phyloP scores from a whole-genome alignment of 2,888 invertebrate genomes.

The Mylabris sibirica region DNA sequence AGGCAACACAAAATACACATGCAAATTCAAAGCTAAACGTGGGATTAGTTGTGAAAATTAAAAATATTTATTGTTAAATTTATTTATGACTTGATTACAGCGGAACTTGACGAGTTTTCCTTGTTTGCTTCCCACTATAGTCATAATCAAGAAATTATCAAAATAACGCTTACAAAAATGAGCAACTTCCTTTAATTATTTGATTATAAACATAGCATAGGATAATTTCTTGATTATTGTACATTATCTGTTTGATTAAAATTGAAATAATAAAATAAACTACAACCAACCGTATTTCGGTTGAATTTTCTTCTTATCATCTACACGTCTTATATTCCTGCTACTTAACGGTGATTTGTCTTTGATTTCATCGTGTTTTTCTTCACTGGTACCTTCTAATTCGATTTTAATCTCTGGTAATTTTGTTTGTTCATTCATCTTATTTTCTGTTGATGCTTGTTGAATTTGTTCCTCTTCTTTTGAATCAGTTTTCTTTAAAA shows the following conservation, averaged over 20 bases:
- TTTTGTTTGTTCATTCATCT: too few relatives aligned
- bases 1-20: slow-evolving; percentile 3
- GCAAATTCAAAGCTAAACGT: not conserved
- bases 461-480: slow-evolving; percentile 5
- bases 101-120: not conserved
- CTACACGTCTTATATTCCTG: slow-evolving; percentile 60
- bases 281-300: slow-evolving; percentile 71
- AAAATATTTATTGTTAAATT: not conserved
- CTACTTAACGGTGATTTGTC: slow-evolving; percentile 44
- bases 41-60: not conserved
- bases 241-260: not conserved
- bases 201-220: not conserved
- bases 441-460: too few relatives aligned
- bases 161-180: not conserved
- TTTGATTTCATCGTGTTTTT: slow-evolving; percentile 10
- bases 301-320: slow-evolving; percentile 66
- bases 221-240: slow-evolving; percentile 4
- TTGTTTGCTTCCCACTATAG: not conserved
- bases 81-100: not conserved
- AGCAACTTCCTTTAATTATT: slow-evolving; percentile 9
- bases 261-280: slow-evolving; percentile 20
- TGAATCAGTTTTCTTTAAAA: slow-evolving; percentile 16
- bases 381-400: not conserved
- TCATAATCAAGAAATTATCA: not conserved
- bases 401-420: not conserved